Evolutionary conservation across 2,888 invertebrate genomes (phyloP), one percentile per base, ranked within the genome.

Genomic region (Cheilosia vulpina): DNA sequence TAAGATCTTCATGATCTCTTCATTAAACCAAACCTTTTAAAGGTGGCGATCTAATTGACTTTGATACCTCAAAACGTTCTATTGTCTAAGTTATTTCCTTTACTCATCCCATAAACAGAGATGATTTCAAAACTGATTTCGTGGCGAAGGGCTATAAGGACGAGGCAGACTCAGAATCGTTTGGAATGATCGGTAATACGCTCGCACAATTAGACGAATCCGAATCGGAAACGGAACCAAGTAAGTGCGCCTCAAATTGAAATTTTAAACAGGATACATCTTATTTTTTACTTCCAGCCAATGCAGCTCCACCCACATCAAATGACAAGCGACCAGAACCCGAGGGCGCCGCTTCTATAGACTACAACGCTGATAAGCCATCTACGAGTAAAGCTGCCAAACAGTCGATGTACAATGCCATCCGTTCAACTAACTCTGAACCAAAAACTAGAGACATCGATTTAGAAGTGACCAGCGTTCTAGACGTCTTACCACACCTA

Each of bases 401-500:
- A 53, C 15, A 21, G 17, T 27, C 47, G 50, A 6, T n/a, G 2
- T 13, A 62, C 41, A 50, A 65, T 52, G 17, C 68, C 57, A 52
- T 7, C 21, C 11, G 15, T 24, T 47, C 6, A 27, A 24, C 31
- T 2, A 58, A 27, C 3, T 43, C 11, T 2, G 63, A 52, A 5
- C 41, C 73, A 11, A 55, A 21, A 19, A 9, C 9, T 4, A 89
- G 92, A 31, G 89, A 92, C 71, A 89, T 93, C 52, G 93, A 93
- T 75, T 78, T 89, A 17, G 92, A 92, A 87, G 93, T 93, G 34
- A 87, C 90, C 11, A 90, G 91, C 24, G 93, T 94, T 38, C 88
- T 93, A 31, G 93, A 93, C 76, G 92, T 98, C 75, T 93, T 98
- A 55, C 96, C 97, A 2, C 95, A 97, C 92, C 93, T 97, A 60